Evolutionary conservation across 2,113 vertebrate genomes (phyloP), one percentile per base, ranked within the genome.

Genomic region (Protomyctophum bolini): DNA sequence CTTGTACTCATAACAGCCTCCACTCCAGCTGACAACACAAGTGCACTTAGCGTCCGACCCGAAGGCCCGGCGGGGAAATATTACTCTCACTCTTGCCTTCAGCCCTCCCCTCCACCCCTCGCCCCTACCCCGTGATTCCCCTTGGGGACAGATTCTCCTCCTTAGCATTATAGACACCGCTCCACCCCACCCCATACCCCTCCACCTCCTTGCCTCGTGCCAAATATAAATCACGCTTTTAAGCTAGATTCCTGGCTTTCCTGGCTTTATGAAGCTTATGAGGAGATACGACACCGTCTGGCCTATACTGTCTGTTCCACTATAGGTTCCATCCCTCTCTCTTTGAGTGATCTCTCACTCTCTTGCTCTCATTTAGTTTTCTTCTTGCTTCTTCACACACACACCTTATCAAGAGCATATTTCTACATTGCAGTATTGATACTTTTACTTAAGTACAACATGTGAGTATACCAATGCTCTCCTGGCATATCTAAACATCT

Each of bases 191-290:
- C 15, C 28, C n/a, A 9, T n/a, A 41, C 67, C 14, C 15, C 33
- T 41, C 10, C 15, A 47, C n/a, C 14, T n/a, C 12, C 29, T 47
- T 8, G 57, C 48, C 62, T 55, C 6, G 8, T 12, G 49, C 41
- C 7, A 10, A 61, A 66, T 55, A 70, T 76, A 76, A 76, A 76
- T 71, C 74, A 69, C 14, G 21, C 61, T 54, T 15, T 60, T 21
- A 41, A 41, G 8, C 12, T 45, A n/a, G 47, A 46, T 58, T 33
- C 66, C 47, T 49, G 48, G 33, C 67, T n/a, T n/a, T n/a, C n/a
- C n/a, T n/a, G 33, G 28, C 11, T 41, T 7, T 11, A 41, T 41
- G 33, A 41, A 54, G 56, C 60, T 70, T 70, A 61, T 54, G 21
- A 7, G 61, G 61, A 63, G 48, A 68, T 47, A 45, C 47, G 61